phyloP scores from a whole-genome alignment of 2,113 vertebrate genomes.

The Poicephalus meyeri region DNA sequence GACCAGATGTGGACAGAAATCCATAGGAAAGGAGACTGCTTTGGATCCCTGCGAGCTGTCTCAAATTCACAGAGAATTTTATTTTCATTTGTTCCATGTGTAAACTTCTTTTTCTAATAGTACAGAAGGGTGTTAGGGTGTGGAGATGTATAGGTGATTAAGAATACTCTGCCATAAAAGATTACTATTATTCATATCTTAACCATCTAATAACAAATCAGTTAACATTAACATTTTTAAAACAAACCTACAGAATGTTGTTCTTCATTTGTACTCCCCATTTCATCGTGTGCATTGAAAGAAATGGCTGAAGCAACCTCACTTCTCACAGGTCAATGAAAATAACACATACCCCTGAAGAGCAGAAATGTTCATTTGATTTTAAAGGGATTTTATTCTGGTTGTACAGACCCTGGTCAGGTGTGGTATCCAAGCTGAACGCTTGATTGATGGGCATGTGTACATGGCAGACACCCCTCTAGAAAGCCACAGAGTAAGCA shows the following conservation, averaged over 20 bases:
- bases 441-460: background rate
- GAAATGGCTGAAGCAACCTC: background rate
- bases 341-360: background rate
- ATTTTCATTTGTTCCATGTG: background rate
- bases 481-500: background rate
- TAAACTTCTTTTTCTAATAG: background rate
- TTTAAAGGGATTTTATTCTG: background rate
- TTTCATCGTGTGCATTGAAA: background rate
- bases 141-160: background rate
- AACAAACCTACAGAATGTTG: background rate
- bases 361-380: background rate
- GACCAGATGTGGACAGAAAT: background rate
- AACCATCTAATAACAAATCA: background rate
- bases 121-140: background rate
- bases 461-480: background rate
- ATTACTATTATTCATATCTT: background rate
- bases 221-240: background rate
- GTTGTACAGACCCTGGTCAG: background rate
- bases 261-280: background rate
- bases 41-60: background rate
- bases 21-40: background rate
- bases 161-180: background rate
- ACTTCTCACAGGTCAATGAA: background rate
- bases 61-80: background rate
- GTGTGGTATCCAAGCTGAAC: background rate